Percentiles rank a stretch among this genome's conserved stretches.
Evolutionary conservation across 2,797 vertebrate species (phyloP).

Genomic region (Enteromius afrohamiltoni): DNA sequence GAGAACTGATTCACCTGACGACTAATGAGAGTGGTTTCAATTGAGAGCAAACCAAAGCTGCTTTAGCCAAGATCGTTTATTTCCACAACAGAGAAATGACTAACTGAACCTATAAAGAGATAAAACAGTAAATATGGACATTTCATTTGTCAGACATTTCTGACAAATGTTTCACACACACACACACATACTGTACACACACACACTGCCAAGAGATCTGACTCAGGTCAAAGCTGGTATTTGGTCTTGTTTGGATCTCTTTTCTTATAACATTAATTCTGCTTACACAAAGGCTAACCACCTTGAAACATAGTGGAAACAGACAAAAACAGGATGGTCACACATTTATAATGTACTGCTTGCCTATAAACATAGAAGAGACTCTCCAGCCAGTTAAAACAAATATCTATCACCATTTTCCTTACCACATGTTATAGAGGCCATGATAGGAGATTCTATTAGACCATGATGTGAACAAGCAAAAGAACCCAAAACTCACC

Average conservation of each 20-base stretch:
- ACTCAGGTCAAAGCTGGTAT: conserved; percentile 7
- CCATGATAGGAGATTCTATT: not conserved
- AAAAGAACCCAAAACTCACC: not conserved
- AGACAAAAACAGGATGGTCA: conserved; percentile 27
- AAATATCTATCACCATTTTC: conserved; percentile 21
- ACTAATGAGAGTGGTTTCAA: not conserved
- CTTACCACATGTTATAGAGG: not conserved
- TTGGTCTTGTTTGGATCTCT: conserved; percentile 9
- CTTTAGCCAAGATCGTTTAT: not conserved
- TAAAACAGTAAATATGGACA: not conserved
- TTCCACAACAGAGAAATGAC: conserved; percentile 8
- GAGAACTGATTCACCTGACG: not conserved
- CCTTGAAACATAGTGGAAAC: conserved; percentile 23
- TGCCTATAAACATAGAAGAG: conserved; percentile 31
- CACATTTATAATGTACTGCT: conserved; percentile 11
- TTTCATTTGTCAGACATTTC: not conserved
- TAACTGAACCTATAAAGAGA: not conserved
- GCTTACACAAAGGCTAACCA: conserved; percentile 24
- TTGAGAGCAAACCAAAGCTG: not conserved
- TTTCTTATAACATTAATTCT: conserved; percentile 9
- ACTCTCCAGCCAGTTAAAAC: conserved; percentile 29
- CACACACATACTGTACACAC: not conserved
- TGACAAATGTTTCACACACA: no score
- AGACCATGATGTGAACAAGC: not conserved
- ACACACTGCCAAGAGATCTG: not conserved